Percentiles rank a stretch among this genome's conserved stretches.
Evolutionary conservation across 1,140 invertebrate species (phyloP).

Genomic region (Chymomyza costata): DNA sequence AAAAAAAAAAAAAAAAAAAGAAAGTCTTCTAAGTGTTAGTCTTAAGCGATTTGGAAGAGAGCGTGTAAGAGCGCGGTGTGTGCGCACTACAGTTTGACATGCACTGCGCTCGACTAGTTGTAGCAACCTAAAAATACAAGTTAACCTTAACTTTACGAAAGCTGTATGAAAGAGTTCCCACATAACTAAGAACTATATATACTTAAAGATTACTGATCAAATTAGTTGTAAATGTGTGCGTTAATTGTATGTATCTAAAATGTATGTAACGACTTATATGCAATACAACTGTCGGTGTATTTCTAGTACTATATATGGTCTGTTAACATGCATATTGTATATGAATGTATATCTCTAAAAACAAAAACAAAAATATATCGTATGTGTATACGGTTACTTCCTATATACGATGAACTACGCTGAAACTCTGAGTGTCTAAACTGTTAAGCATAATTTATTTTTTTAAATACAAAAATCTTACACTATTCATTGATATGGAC

Average conservation of each 20-base stretch:
- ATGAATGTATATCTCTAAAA: conserved; percentile 5
- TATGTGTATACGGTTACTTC: conserved; percentile 57
- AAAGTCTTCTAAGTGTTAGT: conserved; percentile 49
- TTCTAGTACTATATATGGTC: conserved; percentile 12
- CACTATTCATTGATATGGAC: too few relatives aligned
- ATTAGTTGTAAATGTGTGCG: conserved; percentile 49
- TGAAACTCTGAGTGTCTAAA: conserved; percentile 68
- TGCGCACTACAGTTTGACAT: conserved; percentile 25
- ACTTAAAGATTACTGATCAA: conserved; percentile 57
- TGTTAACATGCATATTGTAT: too few relatives aligned
- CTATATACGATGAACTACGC: conserved; percentile 54
- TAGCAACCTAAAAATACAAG: conserved; percentile 11
- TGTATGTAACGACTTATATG: conserved; percentile 43
- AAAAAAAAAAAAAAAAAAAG: conserved; percentile 24
- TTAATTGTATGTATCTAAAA: conserved; percentile 26
- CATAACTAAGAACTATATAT: too few relatives aligned
- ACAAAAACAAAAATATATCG: conserved; percentile 4
- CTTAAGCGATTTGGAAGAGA: too few relatives aligned
- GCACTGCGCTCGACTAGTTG: conserved; percentile 33
- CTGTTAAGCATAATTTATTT: conserved; percentile 41
- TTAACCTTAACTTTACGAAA: conserved; percentile 15
- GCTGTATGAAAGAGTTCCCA: too few relatives aligned
- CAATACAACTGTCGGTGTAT: conserved; percentile 44
- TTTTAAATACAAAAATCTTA: conserved; percentile 7
- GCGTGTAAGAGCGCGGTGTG: too few relatives aligned